Evolutionary conservation across 2,113 vertebrate species (phyloP).

Genomic region (Morone chrysops): DNA sequence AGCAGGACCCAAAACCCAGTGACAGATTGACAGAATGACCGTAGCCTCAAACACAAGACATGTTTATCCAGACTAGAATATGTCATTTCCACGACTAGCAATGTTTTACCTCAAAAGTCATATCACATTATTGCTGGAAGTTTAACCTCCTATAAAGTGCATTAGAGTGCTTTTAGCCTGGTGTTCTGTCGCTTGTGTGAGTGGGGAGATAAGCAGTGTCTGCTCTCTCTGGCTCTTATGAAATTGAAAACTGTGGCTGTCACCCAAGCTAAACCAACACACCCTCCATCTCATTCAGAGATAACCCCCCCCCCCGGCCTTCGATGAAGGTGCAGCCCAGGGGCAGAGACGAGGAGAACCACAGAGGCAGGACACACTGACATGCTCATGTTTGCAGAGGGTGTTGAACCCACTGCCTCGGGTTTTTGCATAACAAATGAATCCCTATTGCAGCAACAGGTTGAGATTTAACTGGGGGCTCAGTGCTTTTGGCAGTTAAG

Average conservation of each 20-base stretch:
- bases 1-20: not conserved
- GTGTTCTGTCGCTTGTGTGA: not conserved
- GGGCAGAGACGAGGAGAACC: not conserved
- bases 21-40: not conserved
- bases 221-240: not conserved
- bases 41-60: not conserved
- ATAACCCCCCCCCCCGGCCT: not conserved
- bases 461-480: slow-evolving; percentile 22
- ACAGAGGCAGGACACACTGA: slow-evolving; percentile 31
- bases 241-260: slow-evolving; percentile 17
- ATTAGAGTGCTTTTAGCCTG: not conserved
- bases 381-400: slow-evolving; percentile 42
- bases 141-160: not conserved
- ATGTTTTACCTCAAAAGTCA: slow-evolving; percentile 1
- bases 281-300: not conserved
- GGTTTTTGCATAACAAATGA: slow-evolving; percentile 57
- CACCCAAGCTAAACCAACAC: slow-evolving; percentile 10
- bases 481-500: not conserved
- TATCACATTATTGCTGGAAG: not conserved
- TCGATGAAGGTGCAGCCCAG: not conserved
- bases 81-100: not conserved
- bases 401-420: slow-evolving; percentile 28
- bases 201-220: not conserved
- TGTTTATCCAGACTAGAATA: not conserved
- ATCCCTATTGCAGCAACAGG: not conserved